Base-by-base conservation (phyloP, 2,888 invertebrate genomes). In the Calameuta pallipes region DNA sequence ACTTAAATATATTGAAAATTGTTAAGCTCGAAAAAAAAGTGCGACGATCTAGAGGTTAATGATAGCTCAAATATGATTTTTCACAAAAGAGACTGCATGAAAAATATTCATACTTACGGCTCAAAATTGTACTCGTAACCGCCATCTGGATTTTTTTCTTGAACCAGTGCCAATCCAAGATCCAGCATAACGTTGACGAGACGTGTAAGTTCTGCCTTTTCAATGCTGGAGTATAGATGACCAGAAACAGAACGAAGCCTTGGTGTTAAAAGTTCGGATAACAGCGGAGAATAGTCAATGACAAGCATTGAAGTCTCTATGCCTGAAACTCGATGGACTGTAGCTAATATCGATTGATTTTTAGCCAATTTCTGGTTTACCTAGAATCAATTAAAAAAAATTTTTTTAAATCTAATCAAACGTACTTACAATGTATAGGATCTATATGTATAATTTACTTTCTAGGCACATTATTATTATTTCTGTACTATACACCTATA, bases 111-210 rank as follows among this genome's bases (percentile, higher is more conserved):
- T 73, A 85, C 89, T 86, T 85, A 91, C 90, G 91, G 91, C 79
- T 91, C 91, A 13, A 91, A 79, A 68, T 85, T 79, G 70, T 90
- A 96, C 34, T 94, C 93, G 91, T 97, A 98, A 37, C 94, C 94
- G 3, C 98, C 98, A 82, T 98, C 97, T 0, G 92, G 91, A 11
- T 93, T 93, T 77, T 96, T 94, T 80, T 96, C 95, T 91, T 98
- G 98, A 0, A 94, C 93, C 91, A 97, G 98, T 77, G 95, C 95
- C 82, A 99, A 92, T 80, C 97, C 98, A 91, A 97, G 97, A 89
- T 97, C 96, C 75, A 98, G 95, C 97, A 99, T 97, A 0, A 96
- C 94, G 83, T 95, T 94, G 15, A 98, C 96, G 37, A 97, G 94
- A 36, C 94, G 92, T 0, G 92, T 89, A 41, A 99, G 89, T 71